Conservation (phyloP, 2,113 vertebrate species). For the Odobenus rosmarus region DNA sequence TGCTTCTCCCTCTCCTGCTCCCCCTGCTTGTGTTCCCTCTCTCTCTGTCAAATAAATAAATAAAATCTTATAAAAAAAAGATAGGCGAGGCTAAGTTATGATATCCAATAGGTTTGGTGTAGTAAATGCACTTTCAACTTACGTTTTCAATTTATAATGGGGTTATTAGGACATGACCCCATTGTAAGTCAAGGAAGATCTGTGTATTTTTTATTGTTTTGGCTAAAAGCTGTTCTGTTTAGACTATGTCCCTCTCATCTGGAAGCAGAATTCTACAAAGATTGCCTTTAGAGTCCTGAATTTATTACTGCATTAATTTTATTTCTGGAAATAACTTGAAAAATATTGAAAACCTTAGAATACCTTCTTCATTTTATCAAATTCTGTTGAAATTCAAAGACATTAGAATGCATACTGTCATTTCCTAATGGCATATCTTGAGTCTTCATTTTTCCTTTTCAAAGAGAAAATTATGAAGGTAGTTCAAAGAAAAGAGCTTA, state of each 20-base stretch:
- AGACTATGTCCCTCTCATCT: neutral
- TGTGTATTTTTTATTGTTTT: neutral
- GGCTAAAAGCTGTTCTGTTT: neutral
- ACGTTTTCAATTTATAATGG: neutral
- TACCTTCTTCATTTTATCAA: neutral
- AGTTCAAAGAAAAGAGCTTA: neutral
- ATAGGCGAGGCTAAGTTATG: neutral
- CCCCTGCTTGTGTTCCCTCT: too few species aligned
- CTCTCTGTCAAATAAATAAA: too few species aligned
- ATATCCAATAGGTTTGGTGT: neutral
- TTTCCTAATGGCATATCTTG: neutral
- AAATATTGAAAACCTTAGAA: neutral
- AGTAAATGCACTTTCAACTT: neutral
- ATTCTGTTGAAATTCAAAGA: neutral
- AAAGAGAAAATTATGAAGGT: neutral
- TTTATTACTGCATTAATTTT: neutral
- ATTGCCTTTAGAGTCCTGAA: neutral
- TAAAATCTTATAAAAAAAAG: too few species aligned
- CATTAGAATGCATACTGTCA: slow-evolving; percentile 5
- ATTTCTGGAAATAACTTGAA: slow-evolving; percentile 1
- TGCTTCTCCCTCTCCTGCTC: too few species aligned
- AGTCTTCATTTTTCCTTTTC: neutral
- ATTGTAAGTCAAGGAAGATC: neutral
- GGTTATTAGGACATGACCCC: neutral
- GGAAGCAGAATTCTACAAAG: neutral